A percentile compares a stretch with the other conserved stretches of the same genome.
Evolutionary conservation across 2,113 vertebrate species (phyloP).

Genomic region (Rhabdomys dilectus): DNA sequence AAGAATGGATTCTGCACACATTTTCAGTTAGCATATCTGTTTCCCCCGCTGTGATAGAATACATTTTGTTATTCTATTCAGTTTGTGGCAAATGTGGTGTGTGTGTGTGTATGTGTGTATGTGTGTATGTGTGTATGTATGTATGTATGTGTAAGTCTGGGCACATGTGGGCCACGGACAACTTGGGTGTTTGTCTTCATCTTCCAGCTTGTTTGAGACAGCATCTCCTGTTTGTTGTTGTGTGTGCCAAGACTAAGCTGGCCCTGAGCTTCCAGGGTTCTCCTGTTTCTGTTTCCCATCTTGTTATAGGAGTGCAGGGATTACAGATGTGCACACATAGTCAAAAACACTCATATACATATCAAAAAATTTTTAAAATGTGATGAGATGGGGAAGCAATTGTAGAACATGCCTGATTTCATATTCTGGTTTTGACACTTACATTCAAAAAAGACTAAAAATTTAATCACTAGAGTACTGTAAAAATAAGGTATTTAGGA

Average conservation of each 20-base stretch:
- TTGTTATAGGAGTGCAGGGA: neutral
- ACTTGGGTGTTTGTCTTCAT: neutral
- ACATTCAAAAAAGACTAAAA: neutral
- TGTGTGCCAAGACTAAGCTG: neutral
- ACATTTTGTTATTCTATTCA: neutral
- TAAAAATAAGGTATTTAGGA: neutral
- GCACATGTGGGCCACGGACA: neutral
- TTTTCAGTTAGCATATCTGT: neutral
- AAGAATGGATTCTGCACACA: rapidly evolving
- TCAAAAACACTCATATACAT: neutral
- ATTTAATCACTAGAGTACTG: neutral
- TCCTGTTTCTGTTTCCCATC: neutral
- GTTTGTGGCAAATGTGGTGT: neutral
- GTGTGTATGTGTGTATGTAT: too few species aligned
- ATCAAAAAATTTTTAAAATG: neutral
- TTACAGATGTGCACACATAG: neutral
- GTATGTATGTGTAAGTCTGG: neutral
- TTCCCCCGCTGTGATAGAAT: neutral
- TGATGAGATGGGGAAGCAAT: neutral
- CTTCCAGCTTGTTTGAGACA: neutral
- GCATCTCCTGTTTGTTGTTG: neutral
- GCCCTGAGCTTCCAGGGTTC: neutral
- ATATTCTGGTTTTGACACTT: neutral
- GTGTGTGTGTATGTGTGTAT: too few species aligned
- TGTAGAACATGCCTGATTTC: neutral